Evolutionary conservation across 2,113 vertebrate species (phyloP), one percentile per base, ranked within the genome.

Genomic region (Perognathus longimembris): DNA sequence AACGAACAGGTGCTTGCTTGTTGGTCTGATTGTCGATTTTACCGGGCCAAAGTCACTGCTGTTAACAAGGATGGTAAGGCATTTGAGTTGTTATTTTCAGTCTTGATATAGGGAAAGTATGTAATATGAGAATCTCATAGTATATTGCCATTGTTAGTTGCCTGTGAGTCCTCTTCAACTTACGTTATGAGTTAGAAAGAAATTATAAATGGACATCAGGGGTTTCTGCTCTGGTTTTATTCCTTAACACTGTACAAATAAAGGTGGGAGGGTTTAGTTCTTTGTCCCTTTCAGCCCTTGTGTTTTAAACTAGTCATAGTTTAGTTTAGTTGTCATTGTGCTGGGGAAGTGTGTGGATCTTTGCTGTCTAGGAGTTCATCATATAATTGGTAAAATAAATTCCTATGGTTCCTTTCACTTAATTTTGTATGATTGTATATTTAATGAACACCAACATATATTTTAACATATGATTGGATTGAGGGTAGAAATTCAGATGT

Each of bases 21-120:
- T 97, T 99, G 99, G 99, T 99, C 99, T 45, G 99, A 99, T 97
- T 99, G 99, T 97, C 99, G 99, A 71, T 99, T 99, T 98, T 99
- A 99, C 89, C 99, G 99, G 26, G 99, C 99, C 94, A 99, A 98
- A 98, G 98, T 99, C 96, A 98, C 99, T 96, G 97, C 98, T 36
- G 98, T 99, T 95, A 99, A 99, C 98, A 99, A 98, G 95, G 99
- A 99, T 85, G 99, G 99, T 99, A 98, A 98, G 99, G 89, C 89
- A 42, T 89, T 77, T 84, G 54, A 91, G 40, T 89, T 94, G 63
- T 91, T 94, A 32, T 77, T 87, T 93, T 90, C 63, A 73, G 22
- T 88, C 24, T 14, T 86, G 34, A 40, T 17, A 42, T 89, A 64
- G 21, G 4, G 57, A n/a, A 12, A 66, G 24, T 86, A 94, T 70